A percentile compares a stretch with the other conserved stretches of the same genome.
Conservation (phyloP, 2,113 vertebrate genomes). For the Elephas maximus region DNA sequence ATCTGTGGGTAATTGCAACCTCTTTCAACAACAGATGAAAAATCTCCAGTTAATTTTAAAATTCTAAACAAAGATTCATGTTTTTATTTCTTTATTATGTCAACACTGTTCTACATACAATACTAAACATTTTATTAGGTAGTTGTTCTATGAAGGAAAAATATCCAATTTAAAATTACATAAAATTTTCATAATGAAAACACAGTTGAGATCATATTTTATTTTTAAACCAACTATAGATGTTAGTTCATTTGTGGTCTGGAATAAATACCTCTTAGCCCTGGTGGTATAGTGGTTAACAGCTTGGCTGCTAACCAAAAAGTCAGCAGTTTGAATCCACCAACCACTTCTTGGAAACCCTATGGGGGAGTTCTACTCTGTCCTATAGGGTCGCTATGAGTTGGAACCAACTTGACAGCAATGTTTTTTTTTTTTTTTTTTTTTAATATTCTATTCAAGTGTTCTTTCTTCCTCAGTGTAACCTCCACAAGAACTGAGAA, state of each 20-base stretch:
- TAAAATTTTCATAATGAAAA: slow-evolving; percentile 16
- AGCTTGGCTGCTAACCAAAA: too few species aligned
- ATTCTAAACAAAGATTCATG: neutral
- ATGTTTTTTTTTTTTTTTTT: too few species aligned
- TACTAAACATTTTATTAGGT: slow-evolving; percentile 18
- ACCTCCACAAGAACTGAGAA: neutral
- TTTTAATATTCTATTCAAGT: neutral
- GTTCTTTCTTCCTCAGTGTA: neutral
- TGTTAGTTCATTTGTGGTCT: neutral
- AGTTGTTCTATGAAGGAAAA: slow-evolving; percentile 27
- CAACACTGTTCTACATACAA: neutral
- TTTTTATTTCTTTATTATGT: slow-evolving; percentile 26
- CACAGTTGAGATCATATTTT: neutral
- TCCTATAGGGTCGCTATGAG: too few species aligned
- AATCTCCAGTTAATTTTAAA: neutral
- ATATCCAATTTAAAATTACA: slow-evolving; percentile 27
- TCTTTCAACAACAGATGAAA: neutral
- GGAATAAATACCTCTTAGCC: neutral
- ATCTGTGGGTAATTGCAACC: neutral
- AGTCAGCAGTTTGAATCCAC: too few species aligned
- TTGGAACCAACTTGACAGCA: too few species aligned
- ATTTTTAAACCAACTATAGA: slow-evolving; percentile 9
- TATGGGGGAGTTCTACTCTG: too few species aligned
- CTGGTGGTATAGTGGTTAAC: too few species aligned
- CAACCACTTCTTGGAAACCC: too few species aligned